Conservation (phyloP, 2,888 invertebrate genomes). For the Tricholauxania praeusta region DNA sequence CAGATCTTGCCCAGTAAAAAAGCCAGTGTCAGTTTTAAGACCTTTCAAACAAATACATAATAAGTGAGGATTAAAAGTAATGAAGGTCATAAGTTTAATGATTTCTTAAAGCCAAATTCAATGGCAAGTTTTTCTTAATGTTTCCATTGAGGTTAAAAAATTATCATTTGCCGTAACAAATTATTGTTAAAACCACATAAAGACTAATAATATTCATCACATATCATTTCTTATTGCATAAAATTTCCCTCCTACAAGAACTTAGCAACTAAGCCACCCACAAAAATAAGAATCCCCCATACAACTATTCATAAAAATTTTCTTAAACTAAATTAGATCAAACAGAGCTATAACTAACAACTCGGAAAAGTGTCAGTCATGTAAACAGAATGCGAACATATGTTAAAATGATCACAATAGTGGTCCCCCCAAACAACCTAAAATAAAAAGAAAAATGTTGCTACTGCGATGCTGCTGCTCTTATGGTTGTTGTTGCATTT, state of each 20-base stretch:
- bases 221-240: too few species aligned
- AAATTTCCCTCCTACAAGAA: too few species aligned
- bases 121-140: too few species aligned
- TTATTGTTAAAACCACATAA: too few species aligned
- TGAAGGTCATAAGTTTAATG: slow-evolving; percentile 22
- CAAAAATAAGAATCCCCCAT: background rate
- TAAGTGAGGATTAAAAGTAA: background rate
- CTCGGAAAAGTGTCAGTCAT: slow-evolving; percentile 22
- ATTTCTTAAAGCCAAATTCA: background rate
- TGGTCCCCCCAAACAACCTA: background rate
- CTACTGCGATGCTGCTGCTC: background rate
- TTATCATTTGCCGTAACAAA: too few species aligned
- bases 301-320: slow-evolving; percentile 23
- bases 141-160: too few species aligned
- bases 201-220: too few species aligned
- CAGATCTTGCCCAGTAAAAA: too few species aligned
- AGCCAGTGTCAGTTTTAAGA: background rate
- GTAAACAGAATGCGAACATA: background rate
- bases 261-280: too few species aligned
- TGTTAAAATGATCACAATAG: slow-evolving; percentile 30
- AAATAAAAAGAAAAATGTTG: background rate
- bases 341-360: slow-evolving; percentile 33
- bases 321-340: slow-evolving; percentile 23
- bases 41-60: slow-evolving; percentile 7
- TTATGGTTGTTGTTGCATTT: slow-evolving; percentile 42